Conservation (phyloP, 2,888 invertebrate genomes). For the Netelia melanura region DNA sequence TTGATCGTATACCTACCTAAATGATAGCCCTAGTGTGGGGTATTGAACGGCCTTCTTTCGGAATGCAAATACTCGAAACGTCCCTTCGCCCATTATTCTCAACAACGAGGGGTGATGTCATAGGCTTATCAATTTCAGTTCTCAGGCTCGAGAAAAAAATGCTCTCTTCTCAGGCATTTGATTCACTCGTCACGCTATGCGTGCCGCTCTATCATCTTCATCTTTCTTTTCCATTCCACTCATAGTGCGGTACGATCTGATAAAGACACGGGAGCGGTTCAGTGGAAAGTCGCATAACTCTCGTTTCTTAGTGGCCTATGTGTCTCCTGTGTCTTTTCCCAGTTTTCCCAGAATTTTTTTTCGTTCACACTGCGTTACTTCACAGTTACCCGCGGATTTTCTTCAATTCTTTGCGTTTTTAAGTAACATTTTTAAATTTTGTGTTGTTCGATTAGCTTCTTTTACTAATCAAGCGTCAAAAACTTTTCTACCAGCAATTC, state of each 20-base stretch:
- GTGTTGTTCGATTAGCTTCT: neutral
- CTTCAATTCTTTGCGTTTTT: too few species aligned
- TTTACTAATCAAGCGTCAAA: neutral
- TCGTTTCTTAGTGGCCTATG: conserved; percentile 16
- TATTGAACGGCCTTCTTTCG: neutral
- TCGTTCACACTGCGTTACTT: conserved; percentile 53
- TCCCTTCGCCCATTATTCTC: neutral
- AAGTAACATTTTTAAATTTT: neutral
- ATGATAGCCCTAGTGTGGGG: neutral
- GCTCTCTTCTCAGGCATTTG: conserved; percentile 31
- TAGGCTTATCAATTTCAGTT: conserved; percentile 8
- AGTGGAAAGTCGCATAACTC: conserved; percentile 54
- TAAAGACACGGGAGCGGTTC: conserved; percentile 47
- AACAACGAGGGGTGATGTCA: neutral
- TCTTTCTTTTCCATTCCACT: conserved; percentile 51
- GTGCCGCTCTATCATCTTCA: conserved; percentile 43
- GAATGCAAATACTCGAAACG: conserved; percentile 1
- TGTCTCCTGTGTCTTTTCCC: conserved; percentile 39
- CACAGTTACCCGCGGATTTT: conserved; percentile 11
- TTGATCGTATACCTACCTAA: neutral
- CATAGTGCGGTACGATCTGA: conserved; percentile 57
- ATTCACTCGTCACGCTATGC: conserved; percentile 39
- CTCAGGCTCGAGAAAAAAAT: conserved; percentile 41
- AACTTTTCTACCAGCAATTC: neutral
- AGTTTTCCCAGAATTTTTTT: conserved; percentile 54